Evolutionary conservation across 1,140 invertebrate genomes (phyloP), one percentile per base, ranked within the genome.

Genomic region (Cotesia typhae): DNA sequence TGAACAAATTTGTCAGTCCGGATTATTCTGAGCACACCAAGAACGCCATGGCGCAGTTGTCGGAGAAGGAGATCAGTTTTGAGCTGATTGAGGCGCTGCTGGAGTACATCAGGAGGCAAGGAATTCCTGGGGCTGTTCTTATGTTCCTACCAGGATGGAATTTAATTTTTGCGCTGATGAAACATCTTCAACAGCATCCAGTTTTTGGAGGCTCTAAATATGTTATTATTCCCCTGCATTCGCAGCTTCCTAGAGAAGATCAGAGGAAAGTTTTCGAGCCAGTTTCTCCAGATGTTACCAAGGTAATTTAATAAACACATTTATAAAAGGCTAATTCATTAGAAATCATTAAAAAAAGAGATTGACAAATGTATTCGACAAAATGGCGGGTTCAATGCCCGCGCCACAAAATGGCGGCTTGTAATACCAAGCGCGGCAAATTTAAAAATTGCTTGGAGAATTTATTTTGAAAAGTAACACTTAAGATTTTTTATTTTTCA

Each of bases 141-240:
- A 89, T 98, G 1, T 99, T 99, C 83, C 85, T 99, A 0, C 96
- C 96, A 5, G 97, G 97, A 0, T 98, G 96, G 96, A 97, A 96
- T 85, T 83, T 98, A 0, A 98, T 98, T 72, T 98, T 97, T 85
- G 92, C 95, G 0, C 84, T 98, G 4, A 93, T 97, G 91, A 94
- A 94, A 82, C 92, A 94, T 81, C 87, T 98, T 6, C 92, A 92
- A 75, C 90, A 92, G 73, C 91, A 93, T 86, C 91, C 92, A 0
- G 75, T 92, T 10, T 97, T 96, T 85, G 95, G 93, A 1, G 88
- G 91, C 14, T 73, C 80, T 0, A 80, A 88, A 10, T 96, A 93
- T 79, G 80, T 89, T 4, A 92, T 97, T 52, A 87, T 97, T 68
- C 96, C 96, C 1, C 87, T 97, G 3, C 96, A 97, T 85, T 97